Evolutionary conservation across 2,888 invertebrate genomes (phyloP), one percentile per base, ranked within the genome.

Genomic region (Frankliniella fusca): DNA sequence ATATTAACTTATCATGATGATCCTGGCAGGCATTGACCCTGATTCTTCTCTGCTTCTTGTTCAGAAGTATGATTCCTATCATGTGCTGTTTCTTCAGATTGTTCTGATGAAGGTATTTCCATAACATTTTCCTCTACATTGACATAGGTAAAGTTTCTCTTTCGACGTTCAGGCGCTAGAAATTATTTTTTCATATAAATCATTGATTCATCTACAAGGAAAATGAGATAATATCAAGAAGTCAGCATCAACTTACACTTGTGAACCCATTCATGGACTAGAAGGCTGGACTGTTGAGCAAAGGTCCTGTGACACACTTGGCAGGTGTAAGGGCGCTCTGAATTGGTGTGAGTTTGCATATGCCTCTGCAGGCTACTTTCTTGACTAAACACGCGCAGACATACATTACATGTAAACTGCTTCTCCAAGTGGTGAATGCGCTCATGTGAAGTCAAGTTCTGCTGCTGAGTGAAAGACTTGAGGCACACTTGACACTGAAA

Each of bases 241-340:
- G 8, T 11, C 10, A 61, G 3, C 18, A 7, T 20, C 7, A 61
- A 27, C 70, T 76, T 23, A 76, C 70, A 76, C 27, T 76, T 76
- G 70, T 76, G 70, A 76, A 76, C 70, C 70, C 70, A 76, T 76
- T 76, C 70, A 76, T 76, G 70, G 70, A 76, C 70, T 76, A 76
- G 70, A 76, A 76, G 70, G 27, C 70, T 76, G 27, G 70, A 76
- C 27, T 76, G 70, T 23, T 76, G 70, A 23, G 70, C 70, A 76
- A 76, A 76, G 7, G 70, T 27, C 27, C 70, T 76, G 27, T 76
- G 70, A 27, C 70, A 76, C 70, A 76, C 70, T 27, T 76, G 70
- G 27, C 70, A 76, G 27, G 70, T 76, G 70, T 27, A 76, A 23
- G 70, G 70, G 10, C 70, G 23, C 12, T 76, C 70, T 76, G 11